Base-by-base conservation (phyloP, 2,113 vertebrate species). In the Datnioides undecimradiatus region DNA sequence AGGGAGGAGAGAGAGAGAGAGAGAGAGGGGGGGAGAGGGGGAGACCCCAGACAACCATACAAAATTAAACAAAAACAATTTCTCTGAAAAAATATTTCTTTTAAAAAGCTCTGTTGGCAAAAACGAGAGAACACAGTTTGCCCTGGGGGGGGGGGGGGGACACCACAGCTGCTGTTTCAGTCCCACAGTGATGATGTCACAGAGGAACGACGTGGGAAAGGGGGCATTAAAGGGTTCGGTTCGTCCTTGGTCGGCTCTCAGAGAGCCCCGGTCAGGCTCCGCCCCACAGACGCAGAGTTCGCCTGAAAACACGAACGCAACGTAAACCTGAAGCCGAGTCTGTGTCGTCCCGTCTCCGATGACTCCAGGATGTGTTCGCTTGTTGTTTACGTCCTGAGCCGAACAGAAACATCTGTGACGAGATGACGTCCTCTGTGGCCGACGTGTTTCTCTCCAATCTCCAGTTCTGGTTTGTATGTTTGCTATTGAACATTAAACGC, bases 91-190 rank as follows among this genome's bases (percentile, higher is more conserved):
- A 93, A 92, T 87, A 88, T 77, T 87, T 89, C 82, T 90, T 88
- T 93, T 89, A 90, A 93, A 93, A 93, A 92, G 85, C 91, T 93
- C 84, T 91, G 88, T 85, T 90, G 87, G 86, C 84, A 86, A 88
- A 81, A 79, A 52, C 74, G 57, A 79, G 60, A 87, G 23, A 85
- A 78, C 38, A 88, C 69, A 45, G 70, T 90, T 87, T 87, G 91
- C 88, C 87, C 91, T 91, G 9, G 51, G 41, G 27, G 49, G 13
- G 12, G 8, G 13, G 11, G 6, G 51, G 65, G 49, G 74, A 74
- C 41, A 52, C 70, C 73, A 48, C 2, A 59, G 69, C 34, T n/a
- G 49, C 62, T 58, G 76, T 31, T 36, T 79, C 43, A 66, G 67
- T 73, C 67, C 66, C 75, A 25, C 31, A 31, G 48, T 17, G 59